Evolutionary conservation across 2,113 vertebrate genomes (phyloP).

Genomic region (Casuarius casuarius): DNA sequence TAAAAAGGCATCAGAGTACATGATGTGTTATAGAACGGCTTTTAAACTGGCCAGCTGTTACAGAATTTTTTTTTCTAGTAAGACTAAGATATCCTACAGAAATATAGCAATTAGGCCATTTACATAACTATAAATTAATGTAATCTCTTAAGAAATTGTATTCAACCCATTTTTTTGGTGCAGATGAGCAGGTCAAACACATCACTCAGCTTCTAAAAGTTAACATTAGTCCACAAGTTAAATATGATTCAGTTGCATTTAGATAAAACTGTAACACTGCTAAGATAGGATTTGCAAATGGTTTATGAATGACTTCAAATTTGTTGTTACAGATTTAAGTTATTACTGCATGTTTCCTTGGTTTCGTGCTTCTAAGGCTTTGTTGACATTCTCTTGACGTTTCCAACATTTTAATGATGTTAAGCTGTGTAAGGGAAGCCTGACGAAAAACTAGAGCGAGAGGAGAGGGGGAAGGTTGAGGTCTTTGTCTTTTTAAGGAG

Average conservation of each 20-base stretch:
- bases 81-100: neutral
- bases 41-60: neutral
- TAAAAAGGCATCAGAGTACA: neutral
- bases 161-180: neutral
- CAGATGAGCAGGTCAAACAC: neutral
- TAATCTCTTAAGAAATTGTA: neutral
- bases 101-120: neutral
- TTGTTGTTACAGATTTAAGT: neutral
- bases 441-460: rapidly evolving
- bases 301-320: neutral
- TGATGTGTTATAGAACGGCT: neutral
- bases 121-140: neutral
- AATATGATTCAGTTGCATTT: neutral
- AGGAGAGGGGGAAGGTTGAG: too few relatives aligned
- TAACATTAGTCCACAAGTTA: neutral
- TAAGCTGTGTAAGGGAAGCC: neutral
- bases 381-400: neutral
- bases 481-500: neutral
- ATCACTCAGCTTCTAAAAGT: neutral
- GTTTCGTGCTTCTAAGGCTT: neutral
- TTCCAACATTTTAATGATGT: neutral
- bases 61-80: neutral
- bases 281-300: neutral
- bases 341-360: neutral
- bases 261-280: neutral